Evolutionary conservation across 2,113 vertebrate genomes (phyloP), one percentile per base, ranked within the genome.

Genomic region (Pao palembangensis): DNA sequence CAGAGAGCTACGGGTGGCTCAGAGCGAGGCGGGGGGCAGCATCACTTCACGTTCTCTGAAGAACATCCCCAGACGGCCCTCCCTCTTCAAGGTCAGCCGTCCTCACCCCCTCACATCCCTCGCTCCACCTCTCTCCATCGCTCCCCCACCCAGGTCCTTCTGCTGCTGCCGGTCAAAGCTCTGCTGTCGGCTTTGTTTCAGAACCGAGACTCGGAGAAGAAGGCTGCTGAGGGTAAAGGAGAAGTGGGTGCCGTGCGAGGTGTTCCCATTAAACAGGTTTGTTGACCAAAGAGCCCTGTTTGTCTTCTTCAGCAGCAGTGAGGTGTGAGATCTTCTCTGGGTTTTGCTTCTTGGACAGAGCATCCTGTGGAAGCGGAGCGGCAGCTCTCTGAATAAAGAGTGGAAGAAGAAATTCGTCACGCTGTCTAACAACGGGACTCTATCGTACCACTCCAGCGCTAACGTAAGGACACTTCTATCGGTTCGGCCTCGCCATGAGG

Each of bases 321-420:
- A 28, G 25, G 3, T 25, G 23, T 28, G 25, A 16, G 15, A 16
- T 17, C 4, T 47, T 47, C 17, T 51, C 76, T 79, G 71, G 64
- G 73, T 72, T 79, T 79, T 73, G 69, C 44, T 47, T n/a, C 44
- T n/a, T 15, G n/a, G 11, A 58, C 87, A 98, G 96, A 93, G 94
- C 78, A 93, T 95, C 78, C 83, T 98, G 51, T 90, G 94, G 87
- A 98, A 98, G 83, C 93, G 94, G 60, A 95, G 96, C 2, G 94
- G 95, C 17, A 96, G 94, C 77, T 97, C 96, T 62, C 91, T 98
- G 80, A 98, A 98, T 76, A 98, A 98, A 85, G 96, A 98, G 78
- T 98, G 96, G 96, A 98, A 98, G 91, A 98, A 98, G 91, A 98
- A 98, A 55, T 96, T 93, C 0, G 96, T 98, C 52, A 98, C 96